A percentile compares a stretch with the other conserved stretches of the same genome.
Conservation (phyloP, 2,113 vertebrate genomes). For the Caranx melampygus region DNA sequence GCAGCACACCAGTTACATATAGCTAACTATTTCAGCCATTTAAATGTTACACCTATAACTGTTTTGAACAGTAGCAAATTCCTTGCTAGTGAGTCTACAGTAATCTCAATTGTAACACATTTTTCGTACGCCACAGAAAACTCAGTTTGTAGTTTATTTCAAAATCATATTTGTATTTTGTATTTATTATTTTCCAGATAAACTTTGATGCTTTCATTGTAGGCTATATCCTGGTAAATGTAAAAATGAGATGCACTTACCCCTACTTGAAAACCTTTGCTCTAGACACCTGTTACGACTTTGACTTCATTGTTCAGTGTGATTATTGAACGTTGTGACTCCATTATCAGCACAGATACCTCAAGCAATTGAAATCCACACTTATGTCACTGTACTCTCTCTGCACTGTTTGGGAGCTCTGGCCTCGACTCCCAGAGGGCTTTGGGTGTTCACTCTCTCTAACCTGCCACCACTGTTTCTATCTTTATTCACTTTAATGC, state of each 20-base stretch:
- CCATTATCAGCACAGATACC: slow-evolving; percentile 15
- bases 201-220: no score
- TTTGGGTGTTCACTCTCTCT: slow-evolving; percentile 85
- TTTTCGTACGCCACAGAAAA: background rate
- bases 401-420: slow-evolving; percentile 61
- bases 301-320: background rate
- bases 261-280: background rate
- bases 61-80: background rate
- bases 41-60: no score
- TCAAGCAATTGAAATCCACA: background rate
- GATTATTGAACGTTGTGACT: background rate
- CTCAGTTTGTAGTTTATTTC: background rate
- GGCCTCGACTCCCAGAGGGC: slow-evolving; percentile 83
- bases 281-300: background rate
- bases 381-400: slow-evolving; percentile 1
- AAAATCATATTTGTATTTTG: background rate
- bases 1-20: background rate
- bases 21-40: background rate
- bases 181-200: background rate
- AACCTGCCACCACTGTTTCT: slow-evolving; percentile 91
- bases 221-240: background rate
- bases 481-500: slow-evolving; percentile 90
- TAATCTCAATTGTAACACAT: background rate
- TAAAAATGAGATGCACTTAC: background rate
- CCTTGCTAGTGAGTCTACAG: background rate